Evolutionary conservation across 2,113 vertebrate genomes (phyloP).

Genomic region (Cynoglossus semilaevis): DNA sequence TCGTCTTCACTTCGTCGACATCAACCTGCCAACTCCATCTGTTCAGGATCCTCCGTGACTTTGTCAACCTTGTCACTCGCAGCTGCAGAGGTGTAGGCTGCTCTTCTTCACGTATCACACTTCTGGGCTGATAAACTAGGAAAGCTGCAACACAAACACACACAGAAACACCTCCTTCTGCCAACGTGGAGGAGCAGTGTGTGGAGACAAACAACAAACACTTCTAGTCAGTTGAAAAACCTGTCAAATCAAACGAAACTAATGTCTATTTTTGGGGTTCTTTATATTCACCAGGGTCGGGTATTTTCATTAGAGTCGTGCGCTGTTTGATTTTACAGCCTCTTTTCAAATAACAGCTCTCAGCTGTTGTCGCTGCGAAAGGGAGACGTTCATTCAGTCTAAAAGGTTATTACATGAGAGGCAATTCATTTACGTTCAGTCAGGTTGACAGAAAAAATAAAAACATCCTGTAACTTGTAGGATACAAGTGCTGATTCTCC

Average conservation of each 20-base stretch:
- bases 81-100: conserved; percentile 9
- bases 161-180: not conserved
- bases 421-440: conserved; percentile 39
- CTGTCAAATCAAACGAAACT: conserved; percentile 1
- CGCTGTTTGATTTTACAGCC: conserved; percentile 2
- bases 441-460: conserved; percentile 20
- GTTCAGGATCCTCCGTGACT: conserved; percentile 3
- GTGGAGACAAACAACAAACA: not conserved
- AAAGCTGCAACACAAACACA: too few relatives aligned
- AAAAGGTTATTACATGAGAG: conserved; percentile 34
- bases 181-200: too few relatives aligned
- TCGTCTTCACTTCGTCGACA: conserved; percentile 7
- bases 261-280: not conserved
- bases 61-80: conserved; percentile 2
- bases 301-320: not conserved
- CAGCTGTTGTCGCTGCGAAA: conserved; percentile 1
- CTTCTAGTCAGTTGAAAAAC: not conserved
- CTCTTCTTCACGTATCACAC: conserved; percentile 1
- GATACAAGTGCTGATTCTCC: conserved; percentile 14
- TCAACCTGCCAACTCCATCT: conserved; percentile 1
- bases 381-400: conserved; percentile 25
- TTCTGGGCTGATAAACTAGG: not conserved
- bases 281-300: not conserved
- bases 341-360: conserved; percentile 11
- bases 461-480: conserved; percentile 2